phyloP scores from a whole-genome alignment of 2,888 invertebrate genomes.

The Cecidostiba fungosa region DNA sequence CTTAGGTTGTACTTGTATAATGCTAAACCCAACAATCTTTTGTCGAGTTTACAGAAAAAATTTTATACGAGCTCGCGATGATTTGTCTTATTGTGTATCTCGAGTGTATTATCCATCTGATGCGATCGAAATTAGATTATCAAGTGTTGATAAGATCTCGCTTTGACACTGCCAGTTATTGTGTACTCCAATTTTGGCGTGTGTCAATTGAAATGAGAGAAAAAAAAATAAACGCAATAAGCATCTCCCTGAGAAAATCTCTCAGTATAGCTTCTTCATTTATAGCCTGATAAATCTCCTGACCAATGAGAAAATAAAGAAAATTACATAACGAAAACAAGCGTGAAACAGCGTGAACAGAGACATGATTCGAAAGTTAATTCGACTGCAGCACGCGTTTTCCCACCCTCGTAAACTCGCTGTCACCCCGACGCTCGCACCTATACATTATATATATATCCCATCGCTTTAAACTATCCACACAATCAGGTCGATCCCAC shows the following conservation, averaged over 20 bases:
- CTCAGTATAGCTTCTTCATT: not conserved
- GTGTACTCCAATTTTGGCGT: too few relatives aligned
- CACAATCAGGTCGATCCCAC: constrained; percentile 36
- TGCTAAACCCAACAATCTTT: constrained; percentile 7
- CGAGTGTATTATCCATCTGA: too few relatives aligned
- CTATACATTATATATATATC: not conserved
- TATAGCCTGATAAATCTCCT: not conserved
- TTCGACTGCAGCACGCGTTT: not conserved
- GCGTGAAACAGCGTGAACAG: constrained; percentile 27
- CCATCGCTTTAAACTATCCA: constrained; percentile 20
- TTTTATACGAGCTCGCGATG: not conserved
- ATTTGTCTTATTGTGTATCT: too few relatives aligned
- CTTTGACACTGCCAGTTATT: too few relatives aligned
- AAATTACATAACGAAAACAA: not conserved
- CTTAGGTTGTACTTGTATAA: constrained; percentile 24
- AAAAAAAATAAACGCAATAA: too few relatives aligned
- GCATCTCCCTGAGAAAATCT: too few relatives aligned
- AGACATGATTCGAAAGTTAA: constrained; percentile 44
- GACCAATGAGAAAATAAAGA: constrained; percentile 15
- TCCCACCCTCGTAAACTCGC: constrained; percentile 27
- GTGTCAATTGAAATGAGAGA: too few relatives aligned
- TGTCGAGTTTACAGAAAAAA: constrained; percentile 29
- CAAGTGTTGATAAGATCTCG: too few relatives aligned
- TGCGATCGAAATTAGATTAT: too few relatives aligned
- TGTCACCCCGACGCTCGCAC: not conserved